Conservation (phyloP, 2,797 vertebrate genomes). For the Yasuhikotakia modesta region DNA sequence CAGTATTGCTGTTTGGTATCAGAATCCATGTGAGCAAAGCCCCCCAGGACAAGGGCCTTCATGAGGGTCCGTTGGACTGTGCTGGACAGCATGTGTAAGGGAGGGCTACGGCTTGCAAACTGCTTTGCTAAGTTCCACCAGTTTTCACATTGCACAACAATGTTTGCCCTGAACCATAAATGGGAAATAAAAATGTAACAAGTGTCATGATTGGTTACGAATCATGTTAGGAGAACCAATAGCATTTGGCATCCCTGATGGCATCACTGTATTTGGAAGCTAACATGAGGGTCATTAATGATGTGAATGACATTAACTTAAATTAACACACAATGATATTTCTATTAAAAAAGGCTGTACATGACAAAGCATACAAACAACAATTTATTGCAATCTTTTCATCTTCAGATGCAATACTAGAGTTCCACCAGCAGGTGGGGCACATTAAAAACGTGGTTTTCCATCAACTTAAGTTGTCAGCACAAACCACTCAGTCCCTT, state of each 20-base stretch:
- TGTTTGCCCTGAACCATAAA: constrained; percentile 83
- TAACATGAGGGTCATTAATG: no score
- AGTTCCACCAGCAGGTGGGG: constrained; percentile 54
- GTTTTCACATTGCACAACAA: constrained; percentile 97
- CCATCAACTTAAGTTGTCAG: neutral
- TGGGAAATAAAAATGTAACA: no score
- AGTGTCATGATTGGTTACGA: no score
- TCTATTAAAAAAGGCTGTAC: no score
- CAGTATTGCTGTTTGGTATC: constrained; percentile 98
- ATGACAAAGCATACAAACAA: no score
- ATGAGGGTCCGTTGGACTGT: constrained; percentile 94
- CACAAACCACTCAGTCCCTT: neutral
- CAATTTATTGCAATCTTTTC: no score
- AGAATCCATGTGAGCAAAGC: constrained; percentile 97
- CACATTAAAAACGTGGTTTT: neutral
- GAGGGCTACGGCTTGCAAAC: constrained; percentile 92
- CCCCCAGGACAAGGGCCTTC: constrained; percentile 96
- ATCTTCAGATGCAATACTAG: neutral
- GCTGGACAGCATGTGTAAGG: constrained; percentile 93
- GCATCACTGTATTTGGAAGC: no score
- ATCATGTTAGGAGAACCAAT: neutral
- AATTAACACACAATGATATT: no score
- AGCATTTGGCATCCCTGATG: neutral
- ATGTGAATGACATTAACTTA: no score
- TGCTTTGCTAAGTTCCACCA: constrained; percentile 99